Base-by-base conservation (phyloP, 2,888 invertebrate species). In the Scelioninae gen. 2 region DNA sequence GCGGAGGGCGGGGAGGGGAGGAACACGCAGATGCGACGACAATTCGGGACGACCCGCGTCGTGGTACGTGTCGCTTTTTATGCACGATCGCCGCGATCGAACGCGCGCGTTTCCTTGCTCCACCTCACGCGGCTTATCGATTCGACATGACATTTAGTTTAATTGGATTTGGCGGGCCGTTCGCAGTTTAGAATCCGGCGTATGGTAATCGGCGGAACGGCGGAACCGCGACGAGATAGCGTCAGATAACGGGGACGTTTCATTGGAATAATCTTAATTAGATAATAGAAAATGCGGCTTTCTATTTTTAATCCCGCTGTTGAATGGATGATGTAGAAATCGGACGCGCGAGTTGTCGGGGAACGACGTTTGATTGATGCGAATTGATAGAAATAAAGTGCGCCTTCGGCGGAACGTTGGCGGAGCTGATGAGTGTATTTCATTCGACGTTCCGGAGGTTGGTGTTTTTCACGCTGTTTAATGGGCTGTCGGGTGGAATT, bases 201-300 rank as follows among this genome's bases (percentile, higher is more conserved):
- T 22, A 48, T 45, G 45, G 22, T 67, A 67, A 67, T 67, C 16
- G 57, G 18, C 50, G 67, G 67, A 60, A 58, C 52, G 67, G 52
- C 58, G 58, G 67, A 68, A 58, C 33, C 25, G 67, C 50, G 58
- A 39, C 16, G n/a, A 69, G 68, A 61, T 53, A 39, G 55, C 7
- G n/a, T 25, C 39, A 41, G 41, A 50, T 48, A 58, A 60, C 58
- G 60, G 45, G 53, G 53, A 53, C 60, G 68, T 43, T 35, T 33
- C 33, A 46, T 46, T 28, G 53, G 22, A 46, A 39, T 69, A 61
- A 69, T 60, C 68, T 69, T 52, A 4, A 31, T 69, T 69, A 69
- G 68, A 69, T 69, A 69, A 69, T 69, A 53, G 60, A 53, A 69
- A 69, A 69, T 33, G 41, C 61, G 55, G 55, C 69, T 69, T 61